Evolutionary conservation across 2,797 vertebrate genomes (phyloP), one percentile per base, ranked within the genome.

Genomic region (Falco biarmicus): DNA sequence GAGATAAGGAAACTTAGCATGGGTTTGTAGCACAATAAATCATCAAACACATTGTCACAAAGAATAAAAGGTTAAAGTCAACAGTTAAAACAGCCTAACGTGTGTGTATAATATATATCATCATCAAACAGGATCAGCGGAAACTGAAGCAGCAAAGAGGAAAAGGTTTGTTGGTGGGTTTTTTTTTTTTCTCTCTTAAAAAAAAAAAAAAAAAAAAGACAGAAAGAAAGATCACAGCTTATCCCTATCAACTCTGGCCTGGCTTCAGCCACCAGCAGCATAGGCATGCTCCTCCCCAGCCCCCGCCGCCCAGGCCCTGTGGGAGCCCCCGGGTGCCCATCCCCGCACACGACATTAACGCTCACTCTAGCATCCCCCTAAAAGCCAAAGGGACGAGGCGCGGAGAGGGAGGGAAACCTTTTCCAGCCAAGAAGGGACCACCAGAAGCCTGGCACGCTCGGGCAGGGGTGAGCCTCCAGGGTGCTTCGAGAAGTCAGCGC

Each of bases 11-110:
- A 93, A 95, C 91, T 96, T 95, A 75, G 94, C 79, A 12, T 18
- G 89, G 86, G 78, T 47, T 60, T 4, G 77, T 21, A 93, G 83
- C 95, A 93, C 80, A 47, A 79, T 73, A 41, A 87, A 79, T 77
- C 80, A 73, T 93, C 92, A 97, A 98, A 98, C 97, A 98, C 98
- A 65, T 98, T 95, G 97, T 97, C 98, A 98, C 98, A 96, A 92
- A 63, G 93, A 65, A 50, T 73, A 88, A 75, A 93, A 79, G 90
- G 95, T 95, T 95, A 97, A 97, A 98, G 97, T 96, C 96, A 98
- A 97, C 92, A 84, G 95, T 96, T 98, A 93, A 97, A 97, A 98
- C 89, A 96, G 97, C 97, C 97, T 98, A 98, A 90, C 34, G 81
- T 51, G 92, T 64, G 92, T 90, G 95, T 65, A 43, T 60, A 57